Evolutionary conservation across 2,797 vertebrate genomes (phyloP).

Genomic region (Myiotriccus ornatus): DNA sequence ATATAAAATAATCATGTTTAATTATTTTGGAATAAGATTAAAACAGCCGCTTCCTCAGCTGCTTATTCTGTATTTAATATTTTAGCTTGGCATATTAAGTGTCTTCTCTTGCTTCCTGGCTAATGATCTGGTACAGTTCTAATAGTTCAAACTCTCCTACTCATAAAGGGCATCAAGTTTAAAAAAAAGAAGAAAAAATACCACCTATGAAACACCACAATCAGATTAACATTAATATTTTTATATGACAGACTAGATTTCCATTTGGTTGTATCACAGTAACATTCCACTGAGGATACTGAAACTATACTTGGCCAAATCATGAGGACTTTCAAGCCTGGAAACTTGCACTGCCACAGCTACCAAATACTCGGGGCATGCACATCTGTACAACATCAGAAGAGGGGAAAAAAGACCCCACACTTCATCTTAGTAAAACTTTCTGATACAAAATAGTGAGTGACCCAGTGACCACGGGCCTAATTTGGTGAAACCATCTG

Average conservation of each 20-base stretch:
- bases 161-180: not conserved
- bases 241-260: not conserved
- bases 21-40: not conserved
- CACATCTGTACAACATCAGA: not conserved
- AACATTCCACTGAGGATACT: not conserved
- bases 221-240: not conserved
- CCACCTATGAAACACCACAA: not conserved
- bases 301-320: not conserved
- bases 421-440: not conserved
- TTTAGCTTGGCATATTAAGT: not conserved
- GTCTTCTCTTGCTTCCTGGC: not conserved
- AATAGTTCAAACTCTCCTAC: not conserved
- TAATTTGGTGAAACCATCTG: not conserved
- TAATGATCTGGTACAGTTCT: not conserved
- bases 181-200: fast-evolving
- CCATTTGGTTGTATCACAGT: not conserved
- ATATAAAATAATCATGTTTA: not conserved
- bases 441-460: not conserved
- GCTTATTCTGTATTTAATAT: not conserved
- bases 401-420: not conserved
- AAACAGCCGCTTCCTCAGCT: not conserved
- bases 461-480: not conserved
- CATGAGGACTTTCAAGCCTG: not conserved
- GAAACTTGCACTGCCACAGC: not conserved
- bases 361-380: fast-evolving